Percentiles rank a stretch among this genome's conserved stretches.
Conservation (phyloP, 2,797 vertebrate species). For the Eleutherodactylus coqui region DNA sequence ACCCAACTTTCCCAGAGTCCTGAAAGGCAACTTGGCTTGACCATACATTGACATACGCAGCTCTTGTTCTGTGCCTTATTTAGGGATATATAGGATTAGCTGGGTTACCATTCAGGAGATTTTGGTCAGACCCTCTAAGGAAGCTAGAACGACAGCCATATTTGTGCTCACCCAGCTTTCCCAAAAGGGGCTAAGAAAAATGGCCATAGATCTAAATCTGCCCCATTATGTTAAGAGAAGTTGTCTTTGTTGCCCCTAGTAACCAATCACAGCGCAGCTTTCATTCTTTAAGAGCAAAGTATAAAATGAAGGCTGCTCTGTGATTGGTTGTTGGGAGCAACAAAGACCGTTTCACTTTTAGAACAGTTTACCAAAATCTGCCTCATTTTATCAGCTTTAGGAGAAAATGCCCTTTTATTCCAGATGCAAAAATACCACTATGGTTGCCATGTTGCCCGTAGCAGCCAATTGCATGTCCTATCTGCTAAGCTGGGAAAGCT, state of each 20-base stretch:
- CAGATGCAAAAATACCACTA: too few relatives aligned
- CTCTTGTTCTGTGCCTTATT: background rate
- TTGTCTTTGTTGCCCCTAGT: too few relatives aligned
- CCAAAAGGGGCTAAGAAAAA: background rate
- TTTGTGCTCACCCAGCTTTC: background rate
- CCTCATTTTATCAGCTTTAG: too few relatives aligned
- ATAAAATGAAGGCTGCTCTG: background rate
- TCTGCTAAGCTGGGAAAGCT: background rate
- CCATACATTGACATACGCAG: background rate
- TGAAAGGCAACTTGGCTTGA: background rate
- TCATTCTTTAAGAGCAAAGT: background rate
- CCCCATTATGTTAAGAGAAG: too few relatives aligned
- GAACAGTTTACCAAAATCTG: too few relatives aligned
- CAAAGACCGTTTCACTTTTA: too few relatives aligned
- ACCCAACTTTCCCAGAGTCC: background rate
- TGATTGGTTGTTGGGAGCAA: background rate
- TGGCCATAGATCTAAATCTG: too few relatives aligned
- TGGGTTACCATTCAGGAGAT: background rate
- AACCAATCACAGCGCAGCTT: background rate
- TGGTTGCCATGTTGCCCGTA: background rate
- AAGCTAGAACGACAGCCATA: background rate
- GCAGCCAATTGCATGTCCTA: background rate
- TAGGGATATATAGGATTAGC: background rate
- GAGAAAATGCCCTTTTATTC: too few relatives aligned
- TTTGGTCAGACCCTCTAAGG: background rate